A percentile compares a stretch with the other conserved stretches of the same genome.
Conservation (phyloP, 2,888 invertebrate genomes). For the Hypomecis punctinalis region DNA sequence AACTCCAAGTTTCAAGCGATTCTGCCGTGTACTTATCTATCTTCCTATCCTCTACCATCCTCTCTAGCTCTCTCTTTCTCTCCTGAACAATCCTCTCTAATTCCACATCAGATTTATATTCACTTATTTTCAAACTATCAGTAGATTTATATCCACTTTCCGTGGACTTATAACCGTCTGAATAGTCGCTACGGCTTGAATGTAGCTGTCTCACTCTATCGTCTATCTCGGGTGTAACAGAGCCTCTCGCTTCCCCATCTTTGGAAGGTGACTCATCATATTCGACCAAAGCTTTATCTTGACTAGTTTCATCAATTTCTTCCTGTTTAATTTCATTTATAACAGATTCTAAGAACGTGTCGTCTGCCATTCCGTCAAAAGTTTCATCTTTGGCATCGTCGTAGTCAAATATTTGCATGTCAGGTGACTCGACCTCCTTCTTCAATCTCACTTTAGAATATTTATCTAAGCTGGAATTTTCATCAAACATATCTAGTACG, state of each 20-base stretch:
- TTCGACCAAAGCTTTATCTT: slow-evolving; percentile 75
- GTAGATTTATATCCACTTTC: slow-evolving; percentile 52
- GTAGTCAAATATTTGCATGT: slow-evolving; percentile 57
- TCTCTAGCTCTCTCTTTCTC: slow-evolving; percentile 34
- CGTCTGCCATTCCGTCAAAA: slow-evolving; percentile 67
- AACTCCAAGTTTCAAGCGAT: slow-evolving; percentile 77
- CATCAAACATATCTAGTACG: slow-evolving; percentile 70
- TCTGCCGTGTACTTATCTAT: slow-evolving; percentile 68
- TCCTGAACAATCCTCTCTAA: slow-evolving; percentile 9
- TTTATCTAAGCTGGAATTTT: slow-evolving; percentile 54
- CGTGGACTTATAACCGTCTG: slow-evolving; percentile 61
- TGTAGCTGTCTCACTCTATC: slow-evolving; percentile 56
- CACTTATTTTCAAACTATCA: slow-evolving; percentile 30
- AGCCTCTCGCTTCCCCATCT: slow-evolving; percentile 50
- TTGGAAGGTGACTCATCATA: slow-evolving; percentile 72
- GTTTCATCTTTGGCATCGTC: slow-evolving; percentile 60
- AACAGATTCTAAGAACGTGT: slow-evolving; percentile 75
- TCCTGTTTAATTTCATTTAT: slow-evolving; percentile 79
- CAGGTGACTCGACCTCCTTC: slow-evolving; percentile 45
- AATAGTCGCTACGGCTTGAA: slow-evolving; percentile 60
- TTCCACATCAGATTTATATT: slow-evolving; percentile 18
- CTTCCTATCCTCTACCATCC: slow-evolving; percentile 31
- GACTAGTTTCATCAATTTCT: slow-evolving; percentile 64
- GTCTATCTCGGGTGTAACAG: slow-evolving; percentile 72
- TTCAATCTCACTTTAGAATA: slow-evolving; percentile 52